These are phyloP conservation scores for Icerya purchasi DNA, from an alignment of 2,888 invertebrate species.

Conservation along the genomic window DNA sequence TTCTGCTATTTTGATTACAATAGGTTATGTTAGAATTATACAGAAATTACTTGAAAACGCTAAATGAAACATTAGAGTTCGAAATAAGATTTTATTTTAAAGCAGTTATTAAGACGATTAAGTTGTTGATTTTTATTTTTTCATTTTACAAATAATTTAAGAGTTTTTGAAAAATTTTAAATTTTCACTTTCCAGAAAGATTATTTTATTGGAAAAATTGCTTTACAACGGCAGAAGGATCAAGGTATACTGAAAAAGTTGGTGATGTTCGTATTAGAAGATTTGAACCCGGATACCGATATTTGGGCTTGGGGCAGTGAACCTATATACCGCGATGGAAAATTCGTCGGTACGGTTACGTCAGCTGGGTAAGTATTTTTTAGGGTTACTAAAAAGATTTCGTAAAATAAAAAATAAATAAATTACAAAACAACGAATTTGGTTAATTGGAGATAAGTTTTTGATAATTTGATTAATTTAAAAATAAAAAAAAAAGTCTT, in stretches of 20 bases:
- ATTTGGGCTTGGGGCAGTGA: slow-evolving; percentile 50
- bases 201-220: slow-evolving; percentile 42
- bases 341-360: slow-evolving; percentile 41
- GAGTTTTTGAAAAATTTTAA: neutral
- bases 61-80: too few relatives aligned
- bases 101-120: too few relatives aligned
- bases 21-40: too few relatives aligned
- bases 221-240: slow-evolving; percentile 36
- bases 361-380: slow-evolving; percentile 36
- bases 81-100: too few relatives aligned
- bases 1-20: too few relatives aligned
- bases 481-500: too few relatives aligned
- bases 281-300: slow-evolving; percentile 38
- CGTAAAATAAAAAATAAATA: too few relatives aligned
- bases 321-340: slow-evolving; percentile 40
- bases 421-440: too few relatives aligned
- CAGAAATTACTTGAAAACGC: too few relatives aligned
- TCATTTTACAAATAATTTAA: neutral
- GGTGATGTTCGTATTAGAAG: slow-evolving; percentile 38
- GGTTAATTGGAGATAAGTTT: too few relatives aligned
- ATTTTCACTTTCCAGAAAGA: slow-evolving; percentile 27
- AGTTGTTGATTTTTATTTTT: neutral
- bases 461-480: too few relatives aligned
- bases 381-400: too few relatives aligned
- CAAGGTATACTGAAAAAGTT: slow-evolving; percentile 37